Evolutionary conservation across 2,888 invertebrate genomes (phyloP), one percentile per base, ranked within the genome.

Genomic region (Phanerotoma sp.): DNA sequence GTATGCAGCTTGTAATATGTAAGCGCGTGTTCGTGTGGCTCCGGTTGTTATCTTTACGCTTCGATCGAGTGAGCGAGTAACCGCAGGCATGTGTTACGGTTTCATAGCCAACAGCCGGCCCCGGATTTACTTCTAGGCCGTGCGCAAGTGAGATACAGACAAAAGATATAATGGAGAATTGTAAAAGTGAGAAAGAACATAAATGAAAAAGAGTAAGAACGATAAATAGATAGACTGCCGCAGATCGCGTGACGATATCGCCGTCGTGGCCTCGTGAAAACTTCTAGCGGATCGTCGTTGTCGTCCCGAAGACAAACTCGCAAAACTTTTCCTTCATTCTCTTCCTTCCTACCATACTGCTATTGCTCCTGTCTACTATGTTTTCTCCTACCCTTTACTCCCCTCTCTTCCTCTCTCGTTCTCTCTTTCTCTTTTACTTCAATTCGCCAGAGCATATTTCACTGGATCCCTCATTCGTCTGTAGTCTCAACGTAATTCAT

Each of bases 41-140:
- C 7, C 15, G 25, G 37, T 22, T 52, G 57, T 57, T 60, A 60
- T 57, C 52, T 57, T 55, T 60, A 52, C 50, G 52, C 52, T 55
- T 57, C 52, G 52, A 57, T 51, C 57, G 47, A 22, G 42, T 49
- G 32, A 47, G 48, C 38, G 46, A 49, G 25, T 51, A 47, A 62
- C 61, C 62, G 51, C 61, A 59, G 61, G 62, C 63, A 62, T 62
- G 64, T 60, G 64, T 64, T 66, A 66, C 62, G 59, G 62, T 62
- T 61, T 61, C 63, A 58, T 66, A 57, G 54, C 63, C 54, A 60
- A 67, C 64, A 64, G 58, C 61, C 60, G 54, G 58, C 61, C 56
- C 61, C 56, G 60, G 38, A 16, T 25, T 25, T 38, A 38, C 11
- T 18, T 38, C 11, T 9, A 35, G 18, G 11, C 18, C 32, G n/a